Base-by-base conservation (phyloP, 2,797 vertebrate genomes). In the Galaxias olidus region DNA sequence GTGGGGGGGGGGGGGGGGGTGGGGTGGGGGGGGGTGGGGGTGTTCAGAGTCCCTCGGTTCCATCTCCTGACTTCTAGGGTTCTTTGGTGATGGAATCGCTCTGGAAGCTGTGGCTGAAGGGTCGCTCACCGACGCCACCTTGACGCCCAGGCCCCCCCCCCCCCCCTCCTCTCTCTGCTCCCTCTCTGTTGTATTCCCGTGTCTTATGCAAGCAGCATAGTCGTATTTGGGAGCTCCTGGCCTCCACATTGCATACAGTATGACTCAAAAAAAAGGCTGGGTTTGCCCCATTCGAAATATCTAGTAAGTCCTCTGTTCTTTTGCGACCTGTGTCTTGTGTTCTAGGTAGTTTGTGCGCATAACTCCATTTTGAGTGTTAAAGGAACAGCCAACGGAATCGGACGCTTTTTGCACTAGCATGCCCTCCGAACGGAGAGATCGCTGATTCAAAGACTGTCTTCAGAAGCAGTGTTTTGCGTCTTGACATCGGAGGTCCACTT, bases 361-460 rank as follows among this genome's bases (percentile, higher is more conserved):
- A 73, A 71, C 55, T n/a, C n/a, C n/a, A 18, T 50, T 9, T 71
- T 56, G 19, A 30, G 56, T 18, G 52, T 60, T 18, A 53, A 41
- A 69, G 77, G 13, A 40, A 19, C 46, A 10, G 56, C 41, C 12
- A 41, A 66, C 83, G 75, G 65, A 79, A 68, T 66, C 82, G 69
- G 74, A 78, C 73, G 43, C 75, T 75, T 81, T n/a, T 82, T 85
- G 75, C 83, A 81, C 83, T 79, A 72, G 61, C 50, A 18, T 44
- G 51, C 55, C 58, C 52, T 61, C 20, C n/a, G 15, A 44, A 59
- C 42, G 15, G n/a, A 18, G 40, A 65, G 73, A 71, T 59, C 62
- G 65, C 72, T 17, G 73, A 71, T 66, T 79, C 72, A 74, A 70
- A 70, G 59, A 73, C 30, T 6, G 30, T 30, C 6, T 30, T 30